Base-by-base conservation (phyloP, 2,113 vertebrate genomes). In the Mustelus asterias region DNA sequence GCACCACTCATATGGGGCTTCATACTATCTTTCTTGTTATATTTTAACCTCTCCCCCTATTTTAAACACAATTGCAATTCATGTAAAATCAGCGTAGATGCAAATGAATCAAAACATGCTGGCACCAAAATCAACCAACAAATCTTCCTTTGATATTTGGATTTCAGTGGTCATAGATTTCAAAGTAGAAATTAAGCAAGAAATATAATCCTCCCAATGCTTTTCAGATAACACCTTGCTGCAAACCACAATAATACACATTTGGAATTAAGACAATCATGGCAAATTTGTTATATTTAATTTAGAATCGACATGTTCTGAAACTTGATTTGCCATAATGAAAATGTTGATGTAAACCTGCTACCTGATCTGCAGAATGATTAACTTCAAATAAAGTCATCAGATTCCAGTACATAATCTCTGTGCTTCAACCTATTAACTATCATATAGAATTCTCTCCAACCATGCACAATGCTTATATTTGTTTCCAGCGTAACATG, bases 91-190 rank as follows among this genome's bases (percentile, higher is more conserved):
- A 93, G n/a, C 60, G 37, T 14, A 37, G 89, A 93, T 65, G n/a
- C 8, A 65, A 93, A 93, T 63, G 29, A 63, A 93, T 93, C n/a
- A 65, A 65, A 37, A 93, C 89, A 92, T 92, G 89, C 58, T 37
- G 33, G 60, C 14, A 9, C 33, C 60, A 93, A 93, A 93, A 22
- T 65, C 60, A 93, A 93, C 60, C 60, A 60, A n/a, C 22, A 70
- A 94, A 94, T 58, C 29, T 76, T 86, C n/a, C 60, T 95, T 95
- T 7, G 41, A 48, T 72, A 26, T 95, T 70, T 95, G 69, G 41
- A 95, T 95, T 95, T 95, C 94, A 48, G 94, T 95, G 94, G 94
- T 54, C 69, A 67, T 65, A 67, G n/a, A 94, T 94, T 95, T 72
- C 29, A 70, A 95, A 72, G 44, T 37, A 70, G 13, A 65, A 92